These are phyloP conservation scores for Aeoliscus strigatus DNA, from an alignment of 2,797 vertebrate species.

Conservation along the genomic window DNA sequence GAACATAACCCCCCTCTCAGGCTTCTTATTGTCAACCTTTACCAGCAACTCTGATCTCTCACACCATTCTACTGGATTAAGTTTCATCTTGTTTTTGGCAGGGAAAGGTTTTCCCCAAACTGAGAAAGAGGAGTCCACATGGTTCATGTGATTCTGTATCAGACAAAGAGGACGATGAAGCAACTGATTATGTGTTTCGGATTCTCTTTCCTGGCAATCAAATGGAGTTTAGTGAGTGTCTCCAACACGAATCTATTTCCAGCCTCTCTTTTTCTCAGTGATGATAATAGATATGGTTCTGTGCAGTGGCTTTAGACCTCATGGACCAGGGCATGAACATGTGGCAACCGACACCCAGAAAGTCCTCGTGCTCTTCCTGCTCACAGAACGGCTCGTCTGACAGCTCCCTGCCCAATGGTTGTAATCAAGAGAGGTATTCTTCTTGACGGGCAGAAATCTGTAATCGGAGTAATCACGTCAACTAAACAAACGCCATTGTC, in stretches of 20 bases:
- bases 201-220: slow-evolving; percentile 91
- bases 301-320: slow-evolving; percentile 85
- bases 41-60: neutral
- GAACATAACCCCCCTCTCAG: neutral
- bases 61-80: neutral
- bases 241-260: slow-evolving; percentile 22
- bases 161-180: slow-evolving; percentile 95
- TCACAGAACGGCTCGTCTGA: slow-evolving; percentile 88
- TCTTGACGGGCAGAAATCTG: neutral
- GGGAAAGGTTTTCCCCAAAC: slow-evolving; percentile 96
- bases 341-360: slow-evolving; percentile 90
- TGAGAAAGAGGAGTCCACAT: slow-evolving; percentile 89
- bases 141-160: slow-evolving; percentile 88
- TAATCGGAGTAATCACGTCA: slow-evolving; percentile 4
- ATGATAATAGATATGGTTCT: slow-evolving; percentile 21
- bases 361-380: slow-evolving; percentile 94
- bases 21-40: slow-evolving; percentile 1
- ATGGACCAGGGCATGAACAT: slow-evolving; percentile 83
- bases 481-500: slow-evolving; percentile 20
- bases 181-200: slow-evolving; percentile 95
- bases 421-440: slow-evolving; percentile 87
- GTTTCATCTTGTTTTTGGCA: slow-evolving; percentile 45
- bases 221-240: slow-evolving; percentile 86
- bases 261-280: too few relatives aligned
- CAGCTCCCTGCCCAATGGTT: slow-evolving; percentile 82